phyloP scores from a whole-genome alignment of 2,113 vertebrate species.

The Copsychus sechellarum region DNA sequence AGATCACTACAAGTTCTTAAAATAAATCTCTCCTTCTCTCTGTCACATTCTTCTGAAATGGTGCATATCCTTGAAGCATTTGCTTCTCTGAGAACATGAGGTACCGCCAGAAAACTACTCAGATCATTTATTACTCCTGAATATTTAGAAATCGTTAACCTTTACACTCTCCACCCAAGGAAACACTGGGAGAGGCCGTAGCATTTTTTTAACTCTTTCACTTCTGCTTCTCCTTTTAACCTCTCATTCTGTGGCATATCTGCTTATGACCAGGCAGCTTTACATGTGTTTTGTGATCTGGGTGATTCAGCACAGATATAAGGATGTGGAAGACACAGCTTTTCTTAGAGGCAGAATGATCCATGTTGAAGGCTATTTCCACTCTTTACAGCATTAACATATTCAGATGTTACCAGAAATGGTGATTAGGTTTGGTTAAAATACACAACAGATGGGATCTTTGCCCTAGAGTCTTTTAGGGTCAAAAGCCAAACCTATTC shows the following conservation, averaged over 20 bases:
- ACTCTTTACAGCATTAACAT: neutral
- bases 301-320: neutral
- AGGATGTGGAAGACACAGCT: neutral
- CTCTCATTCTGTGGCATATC: neutral
- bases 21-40: conserved; percentile 28
- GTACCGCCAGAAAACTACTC: conserved; percentile 64
- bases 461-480: conserved; percentile 16
- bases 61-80: conserved; percentile 56
- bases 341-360: neutral
- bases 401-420: conserved; percentile 34
- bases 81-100: conserved; percentile 60
- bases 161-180: conserved; percentile 59
- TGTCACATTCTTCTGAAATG: conserved; percentile 68
- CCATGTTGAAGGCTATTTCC: neutral
- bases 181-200: conserved; percentile 37
- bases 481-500: conserved; percentile 37
- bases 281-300: neutral
- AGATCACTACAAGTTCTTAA: conserved; percentile 16
- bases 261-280: neutral
- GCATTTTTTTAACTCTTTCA: conserved; percentile 32
- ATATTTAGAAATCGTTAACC: conserved; percentile 69
- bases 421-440: neutral
- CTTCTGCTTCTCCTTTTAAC: neutral
- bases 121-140: conserved; percentile 67
- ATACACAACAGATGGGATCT: conserved; percentile 50